Base-by-base conservation (phyloP, 1,140 invertebrate genomes). In the Trinorchestia longiramus region DNA sequence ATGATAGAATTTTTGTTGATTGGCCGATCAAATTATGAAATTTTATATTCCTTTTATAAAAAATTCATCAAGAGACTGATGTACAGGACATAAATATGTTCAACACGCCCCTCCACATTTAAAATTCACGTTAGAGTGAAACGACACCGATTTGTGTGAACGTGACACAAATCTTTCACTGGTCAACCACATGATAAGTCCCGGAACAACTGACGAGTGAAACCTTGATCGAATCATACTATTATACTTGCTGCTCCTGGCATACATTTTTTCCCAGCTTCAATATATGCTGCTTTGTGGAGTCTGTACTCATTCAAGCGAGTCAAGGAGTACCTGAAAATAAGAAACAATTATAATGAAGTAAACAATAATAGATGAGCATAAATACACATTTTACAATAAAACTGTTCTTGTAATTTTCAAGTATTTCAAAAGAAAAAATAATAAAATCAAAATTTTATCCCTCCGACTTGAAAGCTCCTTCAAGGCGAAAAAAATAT, bases 291-390 rank as follows among this genome's bases (percentile, higher is more conserved):
- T 11, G 43, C 23, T 90, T 90, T 90, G 41, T 43, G 88, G 88
- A 36, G 88, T 43, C 88, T 90, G 88, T 90, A 90, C 43, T 90
- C 88, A 90, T 42, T 42, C 88, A 90, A 43, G 43, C 88, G 88
- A 90, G 8, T 19, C 41, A 90, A 41, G 36, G 88, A 90, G 88
- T 90, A 90, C 43, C 88, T 90, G 88, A 15, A 43, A 90, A 41
- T 42, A 41, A 87, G 87, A 42, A 90, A 90, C 36, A 77, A 77
- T 77, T 77, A 36, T 28, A 77, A 23, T 77, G 28, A 15, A 36
- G 62, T 77, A 36, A 77, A 23, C 11, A 4, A 4, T 42, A 0
- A 17, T 28, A 42, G 43, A 90, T 36, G 11, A 3, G 41, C 41
- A 42, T 42, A 41, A 17, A 90, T 42, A 42, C 8, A 90, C 28